These are phyloP conservation scores for Anguilla megastoma DNA, from an alignment of 2,797 vertebrate species.

Conservation along the genomic window DNA sequence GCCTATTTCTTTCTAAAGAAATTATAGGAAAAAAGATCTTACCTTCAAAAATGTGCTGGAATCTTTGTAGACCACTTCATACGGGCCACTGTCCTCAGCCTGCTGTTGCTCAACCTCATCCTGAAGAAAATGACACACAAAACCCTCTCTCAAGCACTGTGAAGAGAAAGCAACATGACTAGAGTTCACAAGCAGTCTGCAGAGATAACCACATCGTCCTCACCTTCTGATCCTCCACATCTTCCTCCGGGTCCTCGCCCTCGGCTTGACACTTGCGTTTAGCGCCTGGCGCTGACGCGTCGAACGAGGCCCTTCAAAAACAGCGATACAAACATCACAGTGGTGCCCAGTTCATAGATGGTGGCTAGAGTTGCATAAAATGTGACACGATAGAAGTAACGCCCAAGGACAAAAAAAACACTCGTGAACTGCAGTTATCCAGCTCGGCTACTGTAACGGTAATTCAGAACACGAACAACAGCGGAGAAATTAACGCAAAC, in stretches of 20 bases:
- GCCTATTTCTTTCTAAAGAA: too few species aligned
- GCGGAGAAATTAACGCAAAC: conserved; percentile 57
- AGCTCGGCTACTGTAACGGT: neutral
- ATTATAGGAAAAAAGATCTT: conserved; percentile 26
- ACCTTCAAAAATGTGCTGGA: conserved; percentile 98
- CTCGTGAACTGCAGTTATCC: neutral
- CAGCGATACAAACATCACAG: neutral
- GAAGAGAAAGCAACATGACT: neutral
- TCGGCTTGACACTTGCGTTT: conserved; percentile 85
- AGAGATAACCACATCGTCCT: conserved; percentile 22
- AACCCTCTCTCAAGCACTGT: neutral
- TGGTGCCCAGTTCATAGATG: neutral
- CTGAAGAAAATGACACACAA: conserved; percentile 66
- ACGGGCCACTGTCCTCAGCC: conserved; percentile 86
- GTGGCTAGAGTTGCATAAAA: neutral
- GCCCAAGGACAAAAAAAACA: neutral
- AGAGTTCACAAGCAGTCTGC: neutral
- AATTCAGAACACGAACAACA: neutral
- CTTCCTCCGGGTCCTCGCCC: conserved; percentile 89
- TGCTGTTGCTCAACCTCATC: conserved; percentile 89
- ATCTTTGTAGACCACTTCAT: conserved; percentile 97
- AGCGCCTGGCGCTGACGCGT: conserved; percentile 74
- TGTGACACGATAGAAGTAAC: neutral
- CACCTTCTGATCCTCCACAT: conserved; percentile 90
- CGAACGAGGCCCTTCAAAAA: conserved; percentile 83